Conservation (phyloP, 1,140 invertebrate genomes). For the Nilaparvata lugens region DNA sequence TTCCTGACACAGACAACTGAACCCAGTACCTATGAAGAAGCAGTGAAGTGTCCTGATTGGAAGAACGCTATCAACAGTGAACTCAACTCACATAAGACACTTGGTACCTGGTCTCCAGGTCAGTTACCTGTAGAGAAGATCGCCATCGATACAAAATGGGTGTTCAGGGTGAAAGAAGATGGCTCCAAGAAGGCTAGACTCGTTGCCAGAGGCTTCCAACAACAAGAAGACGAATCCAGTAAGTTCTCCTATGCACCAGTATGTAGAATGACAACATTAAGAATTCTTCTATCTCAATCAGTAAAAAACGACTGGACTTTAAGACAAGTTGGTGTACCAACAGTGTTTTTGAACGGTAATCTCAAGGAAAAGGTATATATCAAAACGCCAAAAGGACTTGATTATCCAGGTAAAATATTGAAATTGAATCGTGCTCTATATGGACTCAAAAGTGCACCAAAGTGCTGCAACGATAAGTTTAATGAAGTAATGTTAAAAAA, state of each 20-base stretch:
- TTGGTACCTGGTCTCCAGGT: slow-evolving; percentile 33
- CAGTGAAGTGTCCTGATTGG: slow-evolving; percentile 33
- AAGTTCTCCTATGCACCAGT: slow-evolving; percentile 16
- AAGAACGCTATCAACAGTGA: slow-evolving; percentile 33
- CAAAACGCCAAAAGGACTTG: slow-evolving; percentile 13
- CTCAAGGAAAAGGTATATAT: slow-evolving; percentile 19
- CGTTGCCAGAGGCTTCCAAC: slow-evolving; percentile 22
- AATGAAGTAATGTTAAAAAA: slow-evolving; percentile 17
- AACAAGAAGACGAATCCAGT: slow-evolving; percentile 7
- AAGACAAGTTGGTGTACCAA: slow-evolving; percentile 20
- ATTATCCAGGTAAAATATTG: slow-evolving; percentile 12
- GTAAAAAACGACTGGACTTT: slow-evolving; percentile 11
- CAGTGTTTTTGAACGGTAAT: slow-evolving; percentile 20
- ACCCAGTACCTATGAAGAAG: slow-evolving; percentile 27
- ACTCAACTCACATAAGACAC: slow-evolving; percentile 31
- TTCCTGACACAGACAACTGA: slow-evolving; percentile 5
- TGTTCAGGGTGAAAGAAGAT: slow-evolving; percentile 29
- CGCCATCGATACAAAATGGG: slow-evolving; percentile 33
- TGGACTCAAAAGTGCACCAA: slow-evolving; percentile 29
- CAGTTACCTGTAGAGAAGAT: slow-evolving; percentile 25
- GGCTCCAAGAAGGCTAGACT: slow-evolving; percentile 23
- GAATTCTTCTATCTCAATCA: slow-evolving; percentile 11
- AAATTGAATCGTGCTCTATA: slow-evolving; percentile 30
- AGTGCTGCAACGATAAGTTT: slow-evolving; percentile 29
- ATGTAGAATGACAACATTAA: slow-evolving; percentile 16